phyloP scores from a whole-genome alignment of 2,113 vertebrate genomes.

The Danionella cerebrum region DNA sequence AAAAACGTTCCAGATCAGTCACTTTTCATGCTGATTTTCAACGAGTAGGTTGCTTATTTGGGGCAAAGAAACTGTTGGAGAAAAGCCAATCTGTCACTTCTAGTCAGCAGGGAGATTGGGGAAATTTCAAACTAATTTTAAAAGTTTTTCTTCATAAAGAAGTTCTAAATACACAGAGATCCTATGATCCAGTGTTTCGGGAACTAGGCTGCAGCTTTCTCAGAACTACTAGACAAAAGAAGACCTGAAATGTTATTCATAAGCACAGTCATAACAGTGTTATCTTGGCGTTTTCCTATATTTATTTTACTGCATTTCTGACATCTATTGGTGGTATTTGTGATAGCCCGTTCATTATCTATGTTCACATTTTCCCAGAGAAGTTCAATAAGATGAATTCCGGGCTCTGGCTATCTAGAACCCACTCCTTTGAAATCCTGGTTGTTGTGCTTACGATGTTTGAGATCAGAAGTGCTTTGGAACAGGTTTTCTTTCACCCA shows the following conservation, averaged over 20 bases:
- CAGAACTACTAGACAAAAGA: neutral
- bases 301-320: neutral
- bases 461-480: too few species aligned
- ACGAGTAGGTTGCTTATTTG: neutral
- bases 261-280: neutral
- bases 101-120: neutral
- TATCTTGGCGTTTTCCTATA: neutral
- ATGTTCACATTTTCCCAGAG: too few species aligned
- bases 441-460: too few species aligned
- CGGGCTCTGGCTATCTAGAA: too few species aligned
- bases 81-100: neutral
- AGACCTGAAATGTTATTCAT: neutral
- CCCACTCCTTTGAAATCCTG: too few species aligned
- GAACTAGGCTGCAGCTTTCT: neutral
- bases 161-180: neutral
- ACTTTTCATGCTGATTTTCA: neutral
- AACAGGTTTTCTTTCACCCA: too few species aligned
- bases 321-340: neutral
- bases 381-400: too few species aligned
- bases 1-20: neutral
- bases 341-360: neutral
- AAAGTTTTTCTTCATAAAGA: neutral
- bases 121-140: neutral
- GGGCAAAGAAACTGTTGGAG: neutral
- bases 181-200: neutral